These are phyloP conservation scores for Hofmannophila pseudospretella DNA, from an alignment of 2,888 invertebrate genomes.

Conservation along the genomic window DNA sequence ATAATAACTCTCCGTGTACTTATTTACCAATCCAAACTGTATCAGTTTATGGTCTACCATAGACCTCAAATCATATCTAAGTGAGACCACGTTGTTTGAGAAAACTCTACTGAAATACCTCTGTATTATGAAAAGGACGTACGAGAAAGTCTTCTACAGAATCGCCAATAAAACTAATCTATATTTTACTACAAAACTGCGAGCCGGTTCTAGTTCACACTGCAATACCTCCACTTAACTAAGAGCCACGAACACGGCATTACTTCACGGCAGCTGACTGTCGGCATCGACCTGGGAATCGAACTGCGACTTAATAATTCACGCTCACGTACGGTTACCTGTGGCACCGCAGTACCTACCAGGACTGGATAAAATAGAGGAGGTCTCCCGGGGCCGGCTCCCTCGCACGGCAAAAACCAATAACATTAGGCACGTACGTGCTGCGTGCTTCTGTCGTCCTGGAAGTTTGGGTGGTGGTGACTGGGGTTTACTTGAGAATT, in stretches of 20 bases:
- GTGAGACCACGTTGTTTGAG: too few species aligned
- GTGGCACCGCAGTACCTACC: slow-evolving; percentile 40
- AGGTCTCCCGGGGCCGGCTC: slow-evolving; percentile 44
- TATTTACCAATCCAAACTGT: too few species aligned
- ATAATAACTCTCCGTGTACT: too few species aligned
- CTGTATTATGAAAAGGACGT: too few species aligned
- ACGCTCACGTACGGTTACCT: slow-evolving; percentile 43
- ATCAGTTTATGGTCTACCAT: too few species aligned
- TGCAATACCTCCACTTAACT: slow-evolving; percentile 1
- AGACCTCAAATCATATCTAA: too few species aligned
- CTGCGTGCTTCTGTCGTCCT: slow-evolving; percentile 44
- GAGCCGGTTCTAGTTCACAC: neutral
- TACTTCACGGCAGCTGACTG: slow-evolving; percentile 7
- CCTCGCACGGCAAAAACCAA: slow-evolving; percentile 60
- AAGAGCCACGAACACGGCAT: slow-evolving; percentile 3
- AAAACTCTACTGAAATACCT: too few species aligned
- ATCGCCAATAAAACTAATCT: too few species aligned
- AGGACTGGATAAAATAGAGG: slow-evolving; percentile 54
- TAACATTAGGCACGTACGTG: slow-evolving; percentile 64
- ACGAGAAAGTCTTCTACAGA: too few species aligned
- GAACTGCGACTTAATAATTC: slow-evolving; percentile 29
- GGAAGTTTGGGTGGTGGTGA: slow-evolving; percentile 23
- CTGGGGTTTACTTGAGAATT: slow-evolving; percentile 6
- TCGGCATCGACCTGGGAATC: slow-evolving; percentile 7
- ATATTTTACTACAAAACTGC: neutral